These are phyloP conservation scores for Xiphydria camelus DNA, from an alignment of 2,888 invertebrate species.

Conservation along the genomic window DNA sequence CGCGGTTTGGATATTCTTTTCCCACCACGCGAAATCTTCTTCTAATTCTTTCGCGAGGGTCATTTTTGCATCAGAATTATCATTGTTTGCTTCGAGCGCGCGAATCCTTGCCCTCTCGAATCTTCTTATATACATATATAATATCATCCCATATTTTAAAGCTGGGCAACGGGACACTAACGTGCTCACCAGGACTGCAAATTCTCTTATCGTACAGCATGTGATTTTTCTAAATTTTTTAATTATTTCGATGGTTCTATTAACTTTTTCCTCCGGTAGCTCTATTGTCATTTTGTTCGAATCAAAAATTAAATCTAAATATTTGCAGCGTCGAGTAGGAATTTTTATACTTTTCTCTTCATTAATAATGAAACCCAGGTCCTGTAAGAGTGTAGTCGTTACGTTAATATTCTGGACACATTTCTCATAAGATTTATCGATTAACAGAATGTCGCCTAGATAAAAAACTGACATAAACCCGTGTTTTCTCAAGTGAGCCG, in stretches of 20 bases:
- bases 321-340: conserved; percentile 6
- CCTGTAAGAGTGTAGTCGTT: conserved; percentile 3
- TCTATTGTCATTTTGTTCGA: conserved; percentile 11
- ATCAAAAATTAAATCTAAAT: conserved; percentile 11
- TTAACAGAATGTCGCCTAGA: conserved; percentile 10
- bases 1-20: neutral
- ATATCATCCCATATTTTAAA: conserved; percentile 3
- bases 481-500: neutral
- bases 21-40: conserved; percentile 3
- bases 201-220: conserved; percentile 10
- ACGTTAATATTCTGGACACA: conserved; percentile 3
- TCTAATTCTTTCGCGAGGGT: conserved; percentile 4
- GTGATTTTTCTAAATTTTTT: conserved; percentile 2
- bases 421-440: conserved; percentile 8
- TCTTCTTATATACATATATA: neutral
- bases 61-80: conserved; percentile 13
- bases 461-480: conserved; percentile 1
- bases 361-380: conserved; percentile 18
- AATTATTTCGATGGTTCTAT: neutral
- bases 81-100: conserved; percentile 6
- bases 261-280: conserved; percentile 7
- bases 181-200: conserved; percentile 11
- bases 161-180: conserved; percentile 7
- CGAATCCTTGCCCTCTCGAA: conserved; percentile 14
- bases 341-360: conserved; percentile 7